phyloP scores from a whole-genome alignment of 2,888 invertebrate species.

The Perdita meconis region DNA sequence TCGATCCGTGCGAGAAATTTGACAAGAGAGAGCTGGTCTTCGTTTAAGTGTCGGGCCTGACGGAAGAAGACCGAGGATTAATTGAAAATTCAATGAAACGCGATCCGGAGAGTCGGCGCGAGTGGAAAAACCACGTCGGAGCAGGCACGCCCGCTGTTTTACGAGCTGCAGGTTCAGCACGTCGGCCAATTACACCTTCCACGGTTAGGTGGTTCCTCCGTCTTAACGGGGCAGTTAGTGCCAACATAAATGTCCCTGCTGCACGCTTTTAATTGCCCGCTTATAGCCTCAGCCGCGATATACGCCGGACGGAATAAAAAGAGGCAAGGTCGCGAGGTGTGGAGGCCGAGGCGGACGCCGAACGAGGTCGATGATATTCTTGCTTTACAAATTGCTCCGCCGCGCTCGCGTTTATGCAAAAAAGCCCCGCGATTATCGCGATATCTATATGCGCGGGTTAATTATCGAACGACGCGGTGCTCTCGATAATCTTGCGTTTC shows the following conservation, averaged over 20 bases:
- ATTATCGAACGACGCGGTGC: slow-evolving; percentile 1
- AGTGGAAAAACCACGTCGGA: slow-evolving; percentile 61
- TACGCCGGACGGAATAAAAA: slow-evolving; percentile 28
- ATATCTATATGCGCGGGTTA: not conserved
- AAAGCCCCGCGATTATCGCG: not conserved
- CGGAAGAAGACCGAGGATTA: not conserved
- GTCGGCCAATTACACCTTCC: slow-evolving; percentile 81
- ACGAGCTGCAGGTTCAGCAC: slow-evolving; percentile 80
- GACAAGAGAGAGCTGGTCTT: not conserved
- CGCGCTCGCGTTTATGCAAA: slow-evolving; percentile 21
- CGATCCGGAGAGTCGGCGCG: slow-evolving; percentile 41
- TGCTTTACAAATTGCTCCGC: slow-evolving; percentile 49
- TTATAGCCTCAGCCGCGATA: slow-evolving; percentile 60
- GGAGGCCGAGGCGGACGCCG: slow-evolving; percentile 8
- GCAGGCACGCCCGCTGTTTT: slow-evolving; percentile 77
- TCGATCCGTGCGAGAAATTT: not conserved
- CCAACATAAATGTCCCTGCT: slow-evolving; percentile 80
- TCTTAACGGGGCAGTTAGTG: slow-evolving; percentile 82
- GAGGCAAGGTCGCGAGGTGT: slow-evolving; percentile 28
- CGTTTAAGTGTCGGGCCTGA: no score
- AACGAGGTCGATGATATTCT: slow-evolving; percentile 38
- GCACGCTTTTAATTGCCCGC: slow-evolving; percentile 79
- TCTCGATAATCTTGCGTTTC: not conserved
- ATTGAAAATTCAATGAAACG: slow-evolving; percentile 39
- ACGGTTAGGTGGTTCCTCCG: slow-evolving; percentile 78